Conservation (phyloP, 2,113 vertebrate species). For the Peromyscus californicus region DNA sequence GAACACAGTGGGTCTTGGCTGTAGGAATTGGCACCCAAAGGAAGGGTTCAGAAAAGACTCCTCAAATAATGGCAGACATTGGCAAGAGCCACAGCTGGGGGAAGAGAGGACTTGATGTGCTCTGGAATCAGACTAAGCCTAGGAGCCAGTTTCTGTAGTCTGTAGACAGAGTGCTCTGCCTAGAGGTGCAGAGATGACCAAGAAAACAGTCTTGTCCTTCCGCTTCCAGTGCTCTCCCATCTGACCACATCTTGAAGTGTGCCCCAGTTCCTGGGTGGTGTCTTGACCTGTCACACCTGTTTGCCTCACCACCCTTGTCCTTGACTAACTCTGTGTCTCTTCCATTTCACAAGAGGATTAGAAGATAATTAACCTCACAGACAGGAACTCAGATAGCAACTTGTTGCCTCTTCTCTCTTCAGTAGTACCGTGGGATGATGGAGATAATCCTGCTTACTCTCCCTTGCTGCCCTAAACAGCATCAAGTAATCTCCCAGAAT, state of each 20-base stretch:
- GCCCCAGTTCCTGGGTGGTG: background rate
- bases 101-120: background rate
- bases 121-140: background rate
- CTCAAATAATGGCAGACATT: background rate
- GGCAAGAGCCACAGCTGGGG: background rate
- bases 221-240: fast-evolving
- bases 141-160: background rate
- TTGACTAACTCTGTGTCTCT: background rate
- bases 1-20: background rate
- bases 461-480: background rate
- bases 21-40: background rate
- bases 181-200: fast-evolving
- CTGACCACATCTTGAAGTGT: too few species aligned
- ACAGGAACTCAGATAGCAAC: background rate
- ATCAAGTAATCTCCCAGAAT: background rate
- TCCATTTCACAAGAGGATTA: background rate
- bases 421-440: background rate
- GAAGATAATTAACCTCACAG: background rate
- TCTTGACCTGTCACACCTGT: background rate
- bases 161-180: background rate
- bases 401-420: background rate
- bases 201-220: fast-evolving
- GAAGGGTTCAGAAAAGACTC: background rate
- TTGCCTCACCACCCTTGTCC: fast-evolving
- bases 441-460: background rate